Evolutionary conservation across 2,888 invertebrate species (phyloP), one percentile per base, ranked within the genome.

Genomic region (Drosophila percnosoma): DNA sequence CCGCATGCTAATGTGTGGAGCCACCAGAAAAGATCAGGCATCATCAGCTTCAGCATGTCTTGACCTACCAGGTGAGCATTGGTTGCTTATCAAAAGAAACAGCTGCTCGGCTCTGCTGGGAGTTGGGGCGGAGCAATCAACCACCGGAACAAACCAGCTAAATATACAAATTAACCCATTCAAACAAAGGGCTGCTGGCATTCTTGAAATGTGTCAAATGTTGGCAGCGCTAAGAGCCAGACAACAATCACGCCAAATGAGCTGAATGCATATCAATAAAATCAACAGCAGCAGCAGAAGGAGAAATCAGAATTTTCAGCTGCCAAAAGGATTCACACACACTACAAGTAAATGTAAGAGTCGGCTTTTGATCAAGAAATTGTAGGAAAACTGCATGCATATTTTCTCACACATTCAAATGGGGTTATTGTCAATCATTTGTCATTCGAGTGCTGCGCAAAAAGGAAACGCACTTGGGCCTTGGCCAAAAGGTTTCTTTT

Each of bases 161-260:
- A 87, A 83, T 84, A 89, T 80, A 90, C 87, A 87, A 87, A 87
- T 87, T 90, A 87, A 87, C 89, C 89, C 90, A 77, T 84, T 84
- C 82, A 75, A 77, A 83, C 82, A 89, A 85, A 31, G 49, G 68
- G 11, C 45, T 57, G 24, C 49, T 29, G 55, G 63, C 53, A 59
- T 69, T 68, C 68, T 78, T 78, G 63, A 69, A 75, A 83, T 80
- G 89, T 86, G 89, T 89, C 76, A 90, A 78, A 76, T 73, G 79
- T 69, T 52, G 51, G 63, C 66, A 71, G 52, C 63, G 49, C 73
- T 7, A 73, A 59, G 68, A 57, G 62, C 36, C 75, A 75, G 73
- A 89, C 84, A 87, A 87, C 73, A 61, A 54, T 55, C 36, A 8
- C 52, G 27, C 76, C 68, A 82, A 84, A 84, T 83, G 76, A 82